Percentiles rank a stretch among this genome's conserved stretches.
Conservation (phyloP, 2,113 vertebrate genomes). For the Plecturocebus donacophilus region DNA sequence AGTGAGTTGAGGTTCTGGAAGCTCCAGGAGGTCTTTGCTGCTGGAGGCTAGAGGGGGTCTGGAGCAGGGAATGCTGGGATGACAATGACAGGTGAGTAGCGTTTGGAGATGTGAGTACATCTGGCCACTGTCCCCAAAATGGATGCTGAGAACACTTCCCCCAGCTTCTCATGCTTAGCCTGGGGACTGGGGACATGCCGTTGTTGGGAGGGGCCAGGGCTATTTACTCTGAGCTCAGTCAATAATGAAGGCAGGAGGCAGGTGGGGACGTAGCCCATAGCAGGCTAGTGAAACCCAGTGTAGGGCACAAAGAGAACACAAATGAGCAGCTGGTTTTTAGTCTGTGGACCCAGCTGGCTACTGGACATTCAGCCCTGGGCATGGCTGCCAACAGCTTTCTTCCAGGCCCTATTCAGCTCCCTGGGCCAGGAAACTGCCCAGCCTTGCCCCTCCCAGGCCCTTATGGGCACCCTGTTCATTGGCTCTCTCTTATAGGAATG, state of each 20-base stretch:
- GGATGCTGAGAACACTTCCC: neutral
- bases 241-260: conserved; percentile 25
- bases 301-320: neutral
- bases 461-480: neutral
- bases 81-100: neutral
- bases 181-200: neutral
- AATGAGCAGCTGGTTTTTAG: neutral
- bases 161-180: neutral
- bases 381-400: neutral
- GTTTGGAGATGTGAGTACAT: neutral
- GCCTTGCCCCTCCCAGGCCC: neutral
- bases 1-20: neutral
- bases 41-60: neutral
- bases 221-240: conserved; percentile 68
- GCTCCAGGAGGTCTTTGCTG: neutral
- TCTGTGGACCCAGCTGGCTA: neutral
- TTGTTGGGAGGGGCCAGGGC: neutral
- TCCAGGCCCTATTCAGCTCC: neutral
- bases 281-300: neutral
- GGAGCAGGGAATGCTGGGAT: no score
- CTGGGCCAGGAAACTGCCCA: neutral
- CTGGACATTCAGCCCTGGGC: neutral
- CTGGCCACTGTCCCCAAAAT: neutral
- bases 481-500: conserved; percentile 22
- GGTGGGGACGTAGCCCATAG: neutral